Conservation (phyloP, 2,113 vertebrate species). For the Chionis minor region DNA sequence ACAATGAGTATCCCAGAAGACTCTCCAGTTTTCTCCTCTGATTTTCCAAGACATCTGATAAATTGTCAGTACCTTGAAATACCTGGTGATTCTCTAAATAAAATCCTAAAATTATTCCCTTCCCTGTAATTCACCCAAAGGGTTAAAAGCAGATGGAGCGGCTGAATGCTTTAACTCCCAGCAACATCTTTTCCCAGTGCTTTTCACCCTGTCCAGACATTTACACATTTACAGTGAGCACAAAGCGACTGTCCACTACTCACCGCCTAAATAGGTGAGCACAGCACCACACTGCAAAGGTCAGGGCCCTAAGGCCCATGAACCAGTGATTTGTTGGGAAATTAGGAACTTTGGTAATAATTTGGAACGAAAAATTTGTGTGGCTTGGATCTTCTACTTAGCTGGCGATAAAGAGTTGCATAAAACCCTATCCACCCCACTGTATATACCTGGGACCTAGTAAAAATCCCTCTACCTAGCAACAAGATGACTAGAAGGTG, state of each 20-base stretch:
- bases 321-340: neutral
- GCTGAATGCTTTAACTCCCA: neutral
- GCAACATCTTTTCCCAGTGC: neutral
- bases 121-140: neutral
- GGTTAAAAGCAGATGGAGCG: neutral
- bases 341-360: neutral
- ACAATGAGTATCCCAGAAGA: neutral
- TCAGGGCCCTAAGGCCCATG: neutral
- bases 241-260: neutral
- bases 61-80: neutral
- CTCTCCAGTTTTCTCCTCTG: neutral
- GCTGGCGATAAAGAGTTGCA: neutral
- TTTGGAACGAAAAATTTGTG: neutral
- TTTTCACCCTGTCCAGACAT: neutral
- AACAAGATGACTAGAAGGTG: neutral
- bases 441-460: neutral
- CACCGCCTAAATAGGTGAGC: neutral
- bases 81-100: neutral
- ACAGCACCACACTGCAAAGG: neutral
- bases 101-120: neutral
- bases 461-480: neutral
- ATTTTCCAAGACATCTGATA: neutral
- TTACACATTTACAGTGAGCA: neutral
- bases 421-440: neutral
- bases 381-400: neutral